Base-by-base conservation (phyloP, 2,797 vertebrate genomes). In the Intellagama lesueurii region DNA sequence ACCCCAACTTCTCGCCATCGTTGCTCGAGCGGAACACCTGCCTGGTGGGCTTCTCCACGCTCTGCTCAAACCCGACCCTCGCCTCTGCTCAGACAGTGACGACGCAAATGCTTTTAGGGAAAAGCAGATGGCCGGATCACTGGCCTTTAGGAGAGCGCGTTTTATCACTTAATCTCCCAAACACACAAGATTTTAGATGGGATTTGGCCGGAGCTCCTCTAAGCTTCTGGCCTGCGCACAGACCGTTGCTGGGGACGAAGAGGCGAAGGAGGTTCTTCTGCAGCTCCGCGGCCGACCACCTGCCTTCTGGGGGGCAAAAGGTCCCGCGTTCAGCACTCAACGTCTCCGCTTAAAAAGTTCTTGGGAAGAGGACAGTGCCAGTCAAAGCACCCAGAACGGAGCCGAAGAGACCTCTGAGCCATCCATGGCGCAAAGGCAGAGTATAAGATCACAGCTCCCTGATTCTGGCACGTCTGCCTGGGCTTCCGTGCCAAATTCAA, bases 161-260 rank as follows among this genome's bases (percentile, higher is more conserved):
- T 40, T 95, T 56, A 95, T 78, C 0, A 17, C 86, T 95, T 82
- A 95, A 96, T 95, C 93, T 87, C 0, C 0, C 83, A 86, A 81
- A 92, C 81, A 89, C 30, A 87, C 56, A 86, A 78, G 85, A 93
- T 49, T 92, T 94, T 93, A 94, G 91, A 93, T 68, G 92, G 95
- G 93, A 94, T 95, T 96, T 94, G 85, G 90, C 64, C n/a, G 19
- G 87, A 64, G 89, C 83, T 0, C 0, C 87, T 91, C 88, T 92
- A 94, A 96, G 91, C 89, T 35, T 68, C 12, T 40, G 52, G 60
- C 6, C 69, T 87, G 35, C 44, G 32, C 8, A 81, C 47, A 90
- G 81, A 32, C 19, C 49, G 76, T 69, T 60, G 60, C 64, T 75
- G 17, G 88, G 72, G 77, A 81, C 85, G 80, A 83, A 64, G 8